Evolutionary conservation across 2,888 invertebrate species (phyloP).

Genomic region (Parnassius glacialis): DNA sequence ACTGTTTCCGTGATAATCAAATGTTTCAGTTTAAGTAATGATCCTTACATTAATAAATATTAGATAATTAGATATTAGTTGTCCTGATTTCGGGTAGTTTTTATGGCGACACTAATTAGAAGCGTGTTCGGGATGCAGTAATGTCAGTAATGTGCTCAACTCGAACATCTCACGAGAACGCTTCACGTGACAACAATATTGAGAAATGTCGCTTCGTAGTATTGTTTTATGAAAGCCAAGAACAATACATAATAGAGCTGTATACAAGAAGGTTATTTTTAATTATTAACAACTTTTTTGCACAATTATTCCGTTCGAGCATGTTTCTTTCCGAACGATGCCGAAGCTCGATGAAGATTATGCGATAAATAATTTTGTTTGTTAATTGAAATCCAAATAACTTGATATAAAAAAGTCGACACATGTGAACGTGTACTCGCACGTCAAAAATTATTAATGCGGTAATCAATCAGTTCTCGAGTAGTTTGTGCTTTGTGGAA

Average conservation of each 20-base stretch:
- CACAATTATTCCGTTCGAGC: constrained; percentile 8
- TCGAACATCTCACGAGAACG: constrained; percentile 53
- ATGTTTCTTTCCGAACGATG: constrained; percentile 2
- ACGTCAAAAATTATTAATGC: constrained; percentile 20
- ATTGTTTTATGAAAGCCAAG: constrained; percentile 66
- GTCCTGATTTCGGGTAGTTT: background rate
- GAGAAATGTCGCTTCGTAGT: constrained; percentile 63
- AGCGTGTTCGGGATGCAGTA: constrained; percentile 29
- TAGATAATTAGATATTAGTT: background rate
- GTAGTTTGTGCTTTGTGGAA: constrained; percentile 16
- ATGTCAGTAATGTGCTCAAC: constrained; percentile 17
- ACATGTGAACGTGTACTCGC: constrained; percentile 13
- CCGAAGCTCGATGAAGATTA: constrained; percentile 5
- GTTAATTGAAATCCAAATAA: constrained; percentile 29
- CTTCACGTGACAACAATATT: constrained; percentile 61
- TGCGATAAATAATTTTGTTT: constrained; percentile 27
- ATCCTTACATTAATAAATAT: no score
- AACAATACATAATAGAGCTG: constrained; percentile 69
- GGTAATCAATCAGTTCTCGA: constrained; percentile 22
- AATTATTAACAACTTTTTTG: constrained; percentile 23
- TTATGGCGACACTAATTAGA: constrained; percentile 31
- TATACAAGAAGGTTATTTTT: constrained; percentile 50
- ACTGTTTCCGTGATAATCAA: no score
- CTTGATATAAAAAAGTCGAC: constrained; percentile 7
- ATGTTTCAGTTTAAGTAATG: no score